A percentile compares a stretch with the other conserved stretches of the same genome.
Evolutionary conservation across 2,888 invertebrate species (phyloP).

Genomic region (Meghimatium bilineatum): DNA sequence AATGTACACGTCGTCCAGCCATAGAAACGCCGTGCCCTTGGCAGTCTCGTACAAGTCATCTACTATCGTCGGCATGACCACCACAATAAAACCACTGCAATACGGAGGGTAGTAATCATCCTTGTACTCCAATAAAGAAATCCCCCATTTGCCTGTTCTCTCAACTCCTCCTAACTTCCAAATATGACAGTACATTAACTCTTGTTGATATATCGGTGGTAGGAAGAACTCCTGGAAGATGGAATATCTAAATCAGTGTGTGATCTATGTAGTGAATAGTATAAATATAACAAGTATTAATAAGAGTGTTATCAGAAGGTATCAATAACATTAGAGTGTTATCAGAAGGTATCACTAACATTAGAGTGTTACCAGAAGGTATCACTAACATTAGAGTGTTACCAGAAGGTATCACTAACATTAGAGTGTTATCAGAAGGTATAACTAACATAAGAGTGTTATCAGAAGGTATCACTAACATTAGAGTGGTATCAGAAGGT

Average conservation of each 20-base stretch:
- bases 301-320: too few relatives aligned
- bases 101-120: slow-evolving; percentile 29
- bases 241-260: not conserved
- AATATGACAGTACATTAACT: slow-evolving; percentile 31
- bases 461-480: too few relatives aligned
- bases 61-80: slow-evolving; percentile 32
- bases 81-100: slow-evolving; percentile 43
- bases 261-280: too few relatives aligned
- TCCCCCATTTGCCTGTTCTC: slow-evolving; percentile 41
- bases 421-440: too few relatives aligned
- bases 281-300: too few relatives aligned
- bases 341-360: too few relatives aligned
- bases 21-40: slow-evolving; percentile 19
- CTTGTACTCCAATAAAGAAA: slow-evolving; percentile 1
- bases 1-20: slow-evolving; percentile 43
- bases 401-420: too few relatives aligned
- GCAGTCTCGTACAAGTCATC: slow-evolving; percentile 39
- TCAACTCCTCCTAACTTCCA: slow-evolving; percentile 31
- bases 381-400: too few relatives aligned
- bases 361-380: too few relatives aligned
- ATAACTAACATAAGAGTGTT: too few relatives aligned
- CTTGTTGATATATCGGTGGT: slow-evolving; percentile 29
- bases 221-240: slow-evolving; percentile 26
- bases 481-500: too few relatives aligned
- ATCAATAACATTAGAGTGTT: too few relatives aligned